Conservation (phyloP, 2,113 vertebrate species). For the Megaleporinus macrocephalus region DNA sequence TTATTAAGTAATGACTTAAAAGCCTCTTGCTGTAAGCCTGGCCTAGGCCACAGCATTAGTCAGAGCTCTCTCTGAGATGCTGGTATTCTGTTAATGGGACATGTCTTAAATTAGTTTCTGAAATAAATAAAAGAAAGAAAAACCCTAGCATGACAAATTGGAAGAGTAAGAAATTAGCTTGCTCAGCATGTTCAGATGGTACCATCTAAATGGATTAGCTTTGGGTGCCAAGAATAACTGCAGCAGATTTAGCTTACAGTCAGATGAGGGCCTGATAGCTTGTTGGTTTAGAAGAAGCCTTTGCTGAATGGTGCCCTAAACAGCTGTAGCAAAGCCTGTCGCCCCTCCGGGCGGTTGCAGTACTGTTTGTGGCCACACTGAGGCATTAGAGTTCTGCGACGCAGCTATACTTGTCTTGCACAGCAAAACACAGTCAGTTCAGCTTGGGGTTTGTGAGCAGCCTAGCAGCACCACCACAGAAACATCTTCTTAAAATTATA, state of each 20-base stretch:
- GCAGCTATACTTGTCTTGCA: neutral
- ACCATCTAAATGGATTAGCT: slow-evolving; percentile 28
- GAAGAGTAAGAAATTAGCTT: slow-evolving; percentile 27
- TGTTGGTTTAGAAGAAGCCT: neutral
- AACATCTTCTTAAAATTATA: slow-evolving; percentile 23
- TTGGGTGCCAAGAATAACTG: slow-evolving; percentile 34
- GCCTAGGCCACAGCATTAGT: neutral
- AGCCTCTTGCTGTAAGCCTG: neutral
- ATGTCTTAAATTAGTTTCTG: slow-evolving; percentile 40
- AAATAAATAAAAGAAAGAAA: slow-evolving; percentile 21
- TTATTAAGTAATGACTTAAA: slow-evolving; percentile 31
- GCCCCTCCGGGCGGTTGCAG: neutral
- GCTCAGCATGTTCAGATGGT: slow-evolving; percentile 18
- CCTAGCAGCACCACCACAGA: slow-evolving; percentile 16
- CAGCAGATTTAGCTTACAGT: neutral
- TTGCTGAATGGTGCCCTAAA: neutral
- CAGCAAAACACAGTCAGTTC: slow-evolving; percentile 17
- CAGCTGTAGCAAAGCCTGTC: neutral
- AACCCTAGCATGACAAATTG: slow-evolving; percentile 15
- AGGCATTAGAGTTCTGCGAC: slow-evolving; percentile 29
- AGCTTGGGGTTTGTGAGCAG: slow-evolving; percentile 1
- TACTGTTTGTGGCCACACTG: slow-evolving; percentile 34
- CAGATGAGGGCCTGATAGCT: slow-evolving; percentile 3
- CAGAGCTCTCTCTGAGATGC: neutral
- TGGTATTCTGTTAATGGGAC: slow-evolving; percentile 28